These are phyloP conservation scores for Macrophya annulata DNA, from an alignment of 2,888 invertebrate species.

Conservation along the genomic window DNA sequence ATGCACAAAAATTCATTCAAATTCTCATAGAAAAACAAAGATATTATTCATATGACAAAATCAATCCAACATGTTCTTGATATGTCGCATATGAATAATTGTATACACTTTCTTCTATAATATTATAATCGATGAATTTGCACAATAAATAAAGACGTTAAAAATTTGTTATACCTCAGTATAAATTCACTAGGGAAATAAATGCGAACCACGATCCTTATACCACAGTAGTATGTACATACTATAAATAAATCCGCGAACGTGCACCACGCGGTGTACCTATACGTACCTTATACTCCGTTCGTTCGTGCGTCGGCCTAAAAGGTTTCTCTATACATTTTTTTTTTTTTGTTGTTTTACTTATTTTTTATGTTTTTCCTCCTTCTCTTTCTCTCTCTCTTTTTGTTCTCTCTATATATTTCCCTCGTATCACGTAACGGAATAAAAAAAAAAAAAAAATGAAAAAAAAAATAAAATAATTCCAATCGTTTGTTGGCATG, in stretches of 20 bases:
- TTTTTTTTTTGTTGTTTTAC: neutral
- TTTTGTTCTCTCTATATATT: neutral
- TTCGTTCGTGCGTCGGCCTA: constrained; percentile 13
- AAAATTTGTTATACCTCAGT: neutral
- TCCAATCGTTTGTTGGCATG: neutral
- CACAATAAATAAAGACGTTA: neutral
- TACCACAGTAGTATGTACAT: neutral
- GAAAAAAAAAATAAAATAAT: neutral
- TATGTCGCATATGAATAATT: too few relatives aligned
- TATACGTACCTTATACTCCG: too few relatives aligned
- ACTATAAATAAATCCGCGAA: constrained; percentile 26
- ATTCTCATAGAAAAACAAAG: too few relatives aligned
- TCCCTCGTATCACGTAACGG: neutral
- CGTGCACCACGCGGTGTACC: neutral
- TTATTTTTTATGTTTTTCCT: neutral
- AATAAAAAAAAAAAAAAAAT: neutral
- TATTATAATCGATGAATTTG: neutral
- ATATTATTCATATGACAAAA: too few relatives aligned
- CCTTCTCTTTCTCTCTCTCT: neutral
- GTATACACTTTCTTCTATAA: too few relatives aligned
- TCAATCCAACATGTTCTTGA: too few relatives aligned
- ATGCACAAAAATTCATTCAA: too few relatives aligned
- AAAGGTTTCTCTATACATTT: neutral
- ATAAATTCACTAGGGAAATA: neutral
- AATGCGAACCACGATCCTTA: constrained; percentile 34